Base-by-base conservation (phyloP, 2,888 invertebrate species). In the Tenthredo distinguenda region DNA sequence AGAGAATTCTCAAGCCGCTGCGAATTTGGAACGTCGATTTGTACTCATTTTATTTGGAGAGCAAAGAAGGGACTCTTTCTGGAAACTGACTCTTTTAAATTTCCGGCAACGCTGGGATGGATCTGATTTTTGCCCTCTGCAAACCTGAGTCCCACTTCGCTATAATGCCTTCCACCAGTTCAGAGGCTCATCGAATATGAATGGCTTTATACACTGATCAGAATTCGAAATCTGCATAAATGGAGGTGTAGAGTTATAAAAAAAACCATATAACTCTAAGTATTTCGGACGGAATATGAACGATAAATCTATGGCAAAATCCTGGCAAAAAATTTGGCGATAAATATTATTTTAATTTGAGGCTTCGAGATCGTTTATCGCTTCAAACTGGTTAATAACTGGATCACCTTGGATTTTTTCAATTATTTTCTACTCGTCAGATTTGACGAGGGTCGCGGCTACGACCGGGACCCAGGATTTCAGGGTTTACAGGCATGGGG, bases 381-480 rank as follows among this genome's bases (percentile, higher is more conserved):
- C 9, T 37, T 40, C n/a, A 10, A 40, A 4, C 10, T 40, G 72
- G 72, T 26, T 10, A 26, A 74, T 43, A n/a, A 43, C 21, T 43
- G 21, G 18, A 26, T 26, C 62, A 12, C 43, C 12, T 74, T 1
- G 9, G 43, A n/a, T 43, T 0, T 74, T 37, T 43, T 31, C 72
- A 26, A 74, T 26, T 12, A 43, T 74, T 74, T 43, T 21, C 72
- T 43, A 40, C 72, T 43, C 43, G 72, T n/a, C 40, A 74, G 43
- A 40, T 43, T 21, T 43, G 72, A 74, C 40, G 15, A 74, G 72
- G 72, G 72, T 74, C 15, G 18, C 37, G 5, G 34, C 15, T 68
- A 68, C 34, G 18, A 43, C 72, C 40, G 3, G 21, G 72, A 40
- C 4, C 21, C 72, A 10, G 31, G 43, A 40, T 21, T 71, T 74